These are phyloP conservation scores for Leucoraja erinaceus DNA, from an alignment of 2,113 vertebrate genomes.

Conservation along the genomic window DNA sequence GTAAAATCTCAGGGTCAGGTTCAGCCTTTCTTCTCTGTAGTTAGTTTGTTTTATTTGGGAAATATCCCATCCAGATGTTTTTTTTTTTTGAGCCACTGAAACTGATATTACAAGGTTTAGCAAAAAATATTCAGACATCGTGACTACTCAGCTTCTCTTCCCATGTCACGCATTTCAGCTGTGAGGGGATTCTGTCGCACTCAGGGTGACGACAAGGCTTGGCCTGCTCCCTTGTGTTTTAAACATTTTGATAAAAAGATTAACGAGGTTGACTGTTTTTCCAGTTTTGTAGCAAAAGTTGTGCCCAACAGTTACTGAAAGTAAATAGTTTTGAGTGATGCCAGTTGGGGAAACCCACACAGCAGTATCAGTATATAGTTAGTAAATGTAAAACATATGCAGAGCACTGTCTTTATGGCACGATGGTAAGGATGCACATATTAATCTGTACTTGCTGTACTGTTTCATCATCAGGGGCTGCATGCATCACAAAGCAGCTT, in stretches of 20 bases:
- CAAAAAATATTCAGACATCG: constrained; percentile 57
- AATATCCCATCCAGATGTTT: constrained; percentile 64
- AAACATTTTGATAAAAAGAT: constrained; percentile 32
- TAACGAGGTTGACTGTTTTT: not conserved
- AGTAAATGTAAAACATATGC: constrained; percentile 17
- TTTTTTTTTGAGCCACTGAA: constrained; percentile 60
- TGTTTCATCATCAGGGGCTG: not conserved
- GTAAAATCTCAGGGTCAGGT: not conserved
- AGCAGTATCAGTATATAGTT: not conserved
- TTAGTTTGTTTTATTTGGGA: constrained; percentile 60
- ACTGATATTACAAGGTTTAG: constrained; percentile 58
- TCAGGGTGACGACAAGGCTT: constrained; percentile 19
- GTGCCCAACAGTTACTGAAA: not conserved
- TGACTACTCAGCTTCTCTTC: constrained; percentile 53
- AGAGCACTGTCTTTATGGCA: not conserved
- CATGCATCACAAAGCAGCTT: not conserved
- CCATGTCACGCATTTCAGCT: constrained; percentile 57
- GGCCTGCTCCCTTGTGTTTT: not conserved
- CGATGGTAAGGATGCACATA: not conserved
- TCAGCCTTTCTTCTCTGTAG: constrained; percentile 43
- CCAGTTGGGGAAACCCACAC: not conserved
- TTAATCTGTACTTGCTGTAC: not conserved
- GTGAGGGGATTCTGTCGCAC: constrained; percentile 48
- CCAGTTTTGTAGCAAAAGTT: not conserved
- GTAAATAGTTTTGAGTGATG: not conserved